Base-by-base conservation (phyloP, 1,140 invertebrate species). In the Brachionus paranguensis region DNA sequence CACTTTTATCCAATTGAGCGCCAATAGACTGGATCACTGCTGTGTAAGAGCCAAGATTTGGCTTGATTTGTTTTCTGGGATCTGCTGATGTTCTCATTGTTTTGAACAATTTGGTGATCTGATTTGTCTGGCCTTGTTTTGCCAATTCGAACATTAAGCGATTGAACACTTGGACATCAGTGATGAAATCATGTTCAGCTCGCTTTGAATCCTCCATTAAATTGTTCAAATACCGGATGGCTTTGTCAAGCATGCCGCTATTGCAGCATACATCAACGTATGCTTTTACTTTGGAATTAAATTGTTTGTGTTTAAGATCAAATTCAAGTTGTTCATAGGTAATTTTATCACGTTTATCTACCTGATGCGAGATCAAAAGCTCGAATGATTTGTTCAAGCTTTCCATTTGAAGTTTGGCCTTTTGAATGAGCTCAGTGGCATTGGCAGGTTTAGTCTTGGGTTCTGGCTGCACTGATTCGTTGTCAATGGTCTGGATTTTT, bases 391-490 rank as follows among this genome's bases (percentile, higher is more conserved):
- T 60, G 43, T 81, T 81, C 53, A 81, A 64, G 41, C 41, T 60
- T 45, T 81, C 53, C 78, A 81, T 81, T 81, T 81, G 78, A 14
- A 81, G n/a, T 81, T 81, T 81, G n/a, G 78, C 78, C 33, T 81
- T 81, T 33, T 81, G 33, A n/a, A 81, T 81, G 50, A 81, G 53
- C 11, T 81, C 53, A 12, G n/a, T 68, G 7, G 50, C 3, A 29
- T 12, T 14, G 6, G 24, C 0, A 24, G 17, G n/a, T 2, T 76
- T 8, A 24, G 45, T 27, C 2, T 76, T 24, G 70, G 10, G 8
- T 37, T n/a, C 8, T 74, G 33, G 33, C 10, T 24, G 43, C 2
- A 8, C 37, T 74, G 20, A 17, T 24, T 76, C 45, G 41, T 14
- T 20, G 11, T 76, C 17, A 6, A 76, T 14, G 47, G 3, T 3